Conservation (phyloP, 1,140 invertebrate species). For the Ridgeia piscesae region DNA sequence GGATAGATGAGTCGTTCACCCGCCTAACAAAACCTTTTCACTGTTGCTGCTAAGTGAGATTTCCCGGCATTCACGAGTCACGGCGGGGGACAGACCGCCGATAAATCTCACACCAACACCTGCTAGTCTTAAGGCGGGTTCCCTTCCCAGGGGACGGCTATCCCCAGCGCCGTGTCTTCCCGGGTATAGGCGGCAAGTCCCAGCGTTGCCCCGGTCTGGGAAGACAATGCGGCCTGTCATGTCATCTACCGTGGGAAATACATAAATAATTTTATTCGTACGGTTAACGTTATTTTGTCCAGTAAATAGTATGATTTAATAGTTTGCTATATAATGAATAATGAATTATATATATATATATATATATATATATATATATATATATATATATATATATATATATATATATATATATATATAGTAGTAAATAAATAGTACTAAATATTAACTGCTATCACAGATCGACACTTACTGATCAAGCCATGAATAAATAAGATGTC, state of each 20-base stretch:
- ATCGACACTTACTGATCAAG: no score
- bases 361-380: constrained; percentile 26
- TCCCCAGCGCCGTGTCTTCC: neutral
- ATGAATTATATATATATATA: constrained; percentile 15
- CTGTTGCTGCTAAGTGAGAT: neutral
- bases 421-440: constrained; percentile 6
- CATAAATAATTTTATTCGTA: no score
- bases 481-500: no score
- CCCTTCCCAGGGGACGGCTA: neutral
- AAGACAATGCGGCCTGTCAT: neutral
- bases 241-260: neutral
- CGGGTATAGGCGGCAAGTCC: neutral
- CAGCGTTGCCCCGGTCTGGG: neutral
- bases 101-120: neutral
- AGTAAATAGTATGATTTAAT: no score
- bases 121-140: neutral
- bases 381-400: constrained; percentile 24
- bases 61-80: neutral
- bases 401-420: no score
- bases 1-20: neutral
- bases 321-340: neutral
- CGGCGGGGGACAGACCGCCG: neutral
- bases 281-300: no score
- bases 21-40: neutral
- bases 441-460: no score